These are phyloP conservation scores for Dolichallabes microphthalmus DNA, from an alignment of 2,113 vertebrate genomes.

Conservation along the genomic window DNA sequence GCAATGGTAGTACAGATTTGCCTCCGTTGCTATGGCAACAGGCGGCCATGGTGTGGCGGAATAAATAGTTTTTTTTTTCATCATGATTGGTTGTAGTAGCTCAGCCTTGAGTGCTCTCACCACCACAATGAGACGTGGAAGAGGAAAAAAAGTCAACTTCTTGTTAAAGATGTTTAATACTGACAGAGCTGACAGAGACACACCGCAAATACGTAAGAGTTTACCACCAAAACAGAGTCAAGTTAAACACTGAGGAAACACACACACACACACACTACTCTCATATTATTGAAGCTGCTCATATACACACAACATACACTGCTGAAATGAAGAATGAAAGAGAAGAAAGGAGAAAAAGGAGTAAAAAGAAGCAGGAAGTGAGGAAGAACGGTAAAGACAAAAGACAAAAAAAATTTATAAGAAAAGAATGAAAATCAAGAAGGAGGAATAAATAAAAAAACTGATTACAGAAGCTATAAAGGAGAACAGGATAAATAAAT, in stretches of 20 bases:
- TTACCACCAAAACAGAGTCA: not conserved
- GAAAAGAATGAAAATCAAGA: too few relatives aligned
- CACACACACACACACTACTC: not conserved
- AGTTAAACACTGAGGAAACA: not conserved
- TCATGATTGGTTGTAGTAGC: slow-evolving; percentile 55
- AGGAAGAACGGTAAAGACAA: not conserved
- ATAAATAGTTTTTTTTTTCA: slow-evolving; percentile 41
- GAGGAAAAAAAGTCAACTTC: slow-evolving; percentile 25
- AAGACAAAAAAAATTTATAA: not conserved
- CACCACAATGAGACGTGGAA: slow-evolving; percentile 25
- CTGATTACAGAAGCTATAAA: too few relatives aligned
- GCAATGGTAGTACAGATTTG: slow-evolving; percentile 53
- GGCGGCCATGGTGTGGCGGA: slow-evolving; percentile 43
- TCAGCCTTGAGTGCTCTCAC: slow-evolving; percentile 53
- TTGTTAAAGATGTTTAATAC: slow-evolving; percentile 33
- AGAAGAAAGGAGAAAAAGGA: not conserved
- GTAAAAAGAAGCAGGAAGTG: not conserved
- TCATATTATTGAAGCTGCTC: not conserved
- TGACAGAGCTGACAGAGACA: not conserved
- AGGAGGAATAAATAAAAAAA: not conserved
- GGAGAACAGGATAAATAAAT: too few relatives aligned
- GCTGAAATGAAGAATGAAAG: not conserved
- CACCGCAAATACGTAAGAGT: not conserved
- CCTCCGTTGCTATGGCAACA: slow-evolving; percentile 64
- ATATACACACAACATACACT: not conserved